Percentiles rank a stretch among this genome's conserved stretches.
These are phyloP conservation scores for Illadopsis cleaveri DNA, from an alignment of 2,113 vertebrate genomes.

Conservation along the genomic window DNA sequence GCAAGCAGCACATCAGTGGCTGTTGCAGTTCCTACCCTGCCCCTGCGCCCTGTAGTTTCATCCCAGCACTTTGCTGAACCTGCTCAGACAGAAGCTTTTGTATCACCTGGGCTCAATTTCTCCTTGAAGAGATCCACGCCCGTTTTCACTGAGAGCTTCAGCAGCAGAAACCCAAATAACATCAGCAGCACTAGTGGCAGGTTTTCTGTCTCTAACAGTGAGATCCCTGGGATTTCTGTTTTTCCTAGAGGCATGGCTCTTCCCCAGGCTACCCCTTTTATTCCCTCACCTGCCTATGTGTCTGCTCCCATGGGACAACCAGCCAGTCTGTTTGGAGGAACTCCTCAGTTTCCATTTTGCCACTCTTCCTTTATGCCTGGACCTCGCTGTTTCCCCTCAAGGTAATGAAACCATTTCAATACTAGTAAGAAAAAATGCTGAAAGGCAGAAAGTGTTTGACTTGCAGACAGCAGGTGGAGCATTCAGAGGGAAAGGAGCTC, in stretches of 20 bases:
- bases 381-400: constrained; percentile 74
- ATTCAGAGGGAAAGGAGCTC: neutral
- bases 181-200: constrained; percentile 52
- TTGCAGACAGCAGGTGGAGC: neutral
- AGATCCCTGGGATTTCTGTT: constrained; percentile 43
- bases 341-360: constrained; percentile 65
- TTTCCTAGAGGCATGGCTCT: constrained; percentile 66
- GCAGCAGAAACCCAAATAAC: constrained; percentile 51
- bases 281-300: constrained; percentile 60
- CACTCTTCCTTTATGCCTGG: constrained; percentile 73
- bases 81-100: constrained; percentile 48
- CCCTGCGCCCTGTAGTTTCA: constrained; percentile 46
- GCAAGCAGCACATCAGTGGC: constrained; percentile 61
- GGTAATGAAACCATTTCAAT: constrained; percentile 68
- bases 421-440: neutral
- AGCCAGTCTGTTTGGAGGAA: constrained; percentile 52
- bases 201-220: constrained; percentile 58
- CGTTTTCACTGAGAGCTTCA: constrained; percentile 53
- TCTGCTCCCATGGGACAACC: constrained; percentile 50
- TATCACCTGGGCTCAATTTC: constrained; percentile 37
- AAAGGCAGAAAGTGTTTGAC: neutral
- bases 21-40: constrained; percentile 42
- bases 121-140: constrained; percentile 64
- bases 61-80: constrained; percentile 58
- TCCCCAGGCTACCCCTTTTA: constrained; percentile 47